These are phyloP conservation scores for Zygaena filipendulae DNA, from an alignment of 2,888 invertebrate species.

Conservation along the genomic window DNA sequence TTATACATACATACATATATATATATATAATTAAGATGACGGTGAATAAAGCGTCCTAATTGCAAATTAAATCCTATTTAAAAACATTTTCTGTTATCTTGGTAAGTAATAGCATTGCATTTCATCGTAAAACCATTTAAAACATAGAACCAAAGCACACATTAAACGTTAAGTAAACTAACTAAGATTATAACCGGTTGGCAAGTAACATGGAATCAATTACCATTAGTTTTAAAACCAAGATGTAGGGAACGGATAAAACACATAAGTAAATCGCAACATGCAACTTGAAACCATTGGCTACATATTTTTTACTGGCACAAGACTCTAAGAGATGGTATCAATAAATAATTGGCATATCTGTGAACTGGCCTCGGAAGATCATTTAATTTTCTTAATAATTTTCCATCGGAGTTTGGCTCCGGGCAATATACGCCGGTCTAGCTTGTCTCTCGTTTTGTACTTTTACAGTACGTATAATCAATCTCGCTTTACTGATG, in stretches of 20 bases:
- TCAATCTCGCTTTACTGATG: conserved; percentile 49
- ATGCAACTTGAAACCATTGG: conserved; percentile 35
- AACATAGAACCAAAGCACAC: no score
- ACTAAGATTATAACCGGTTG: no score
- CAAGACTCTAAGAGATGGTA: conserved; percentile 37
- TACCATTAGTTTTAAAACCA: conserved; percentile 41
- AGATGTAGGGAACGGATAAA: conserved; percentile 37
- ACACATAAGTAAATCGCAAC: conserved; percentile 35
- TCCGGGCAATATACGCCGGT: conserved; percentile 36
- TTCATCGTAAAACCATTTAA: no score
- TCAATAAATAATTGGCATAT: conserved; percentile 68
- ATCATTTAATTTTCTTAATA: conserved; percentile 69
- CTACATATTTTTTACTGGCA: conserved; percentile 52
- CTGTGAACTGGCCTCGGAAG: conserved; percentile 53
- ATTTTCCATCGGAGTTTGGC: conserved; percentile 59
- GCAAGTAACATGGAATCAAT: conserved; percentile 55
- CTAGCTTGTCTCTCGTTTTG: conserved; percentile 40
- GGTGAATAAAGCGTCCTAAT: no score
- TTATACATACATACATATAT: no score
- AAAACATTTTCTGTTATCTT: no score
- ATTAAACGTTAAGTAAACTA: no score
- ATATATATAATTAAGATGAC: no score
- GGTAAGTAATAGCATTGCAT: no score
- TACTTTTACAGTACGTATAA: conserved; percentile 55
- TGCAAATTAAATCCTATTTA: no score